A percentile compares a stretch with the other conserved stretches of the same genome.
Evolutionary conservation across 2,113 vertebrate species (phyloP).

Genomic region (Oreochromis niloticus): DNA sequence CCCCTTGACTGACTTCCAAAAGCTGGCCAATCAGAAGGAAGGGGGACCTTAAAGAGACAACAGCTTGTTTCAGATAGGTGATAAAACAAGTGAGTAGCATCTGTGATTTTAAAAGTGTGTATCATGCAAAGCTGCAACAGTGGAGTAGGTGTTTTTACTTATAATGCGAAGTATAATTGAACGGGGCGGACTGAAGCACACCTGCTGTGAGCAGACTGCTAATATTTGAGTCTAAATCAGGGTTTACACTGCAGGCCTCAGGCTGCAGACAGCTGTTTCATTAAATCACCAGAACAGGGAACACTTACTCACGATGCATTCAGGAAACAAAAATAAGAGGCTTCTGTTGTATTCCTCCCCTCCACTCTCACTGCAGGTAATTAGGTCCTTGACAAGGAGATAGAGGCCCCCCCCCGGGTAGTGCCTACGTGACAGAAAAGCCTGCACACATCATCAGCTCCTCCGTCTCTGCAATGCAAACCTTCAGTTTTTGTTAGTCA

Average conservation of each 20-base stretch:
- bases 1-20: not conserved
- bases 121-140: not conserved
- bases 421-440: conserved; percentile 2
- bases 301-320: not conserved
- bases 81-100: not conserved
- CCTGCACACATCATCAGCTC: not conserved
- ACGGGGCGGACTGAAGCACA: not conserved
- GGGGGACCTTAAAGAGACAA: not conserved
- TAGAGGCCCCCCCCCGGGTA: not conserved
- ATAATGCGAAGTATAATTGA: not conserved
- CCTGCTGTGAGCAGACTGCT: not conserved
- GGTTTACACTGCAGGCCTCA: not conserved
- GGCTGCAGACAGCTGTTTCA: not conserved
- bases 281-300: not conserved
- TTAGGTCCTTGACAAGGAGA: conserved; percentile 49
- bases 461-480: not conserved
- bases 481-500: not conserved
- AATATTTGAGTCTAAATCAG: not conserved
- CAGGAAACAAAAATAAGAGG: conserved; percentile 1
- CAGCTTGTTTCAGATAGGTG: not conserved
- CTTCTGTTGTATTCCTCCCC: not conserved
- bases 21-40: not conserved
- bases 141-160: not conserved
- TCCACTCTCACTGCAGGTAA: conserved; percentile 19
- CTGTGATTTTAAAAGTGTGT: not conserved